Conservation (phyloP, 2,797 vertebrate species). For the Poeciliopsis infans region DNA sequence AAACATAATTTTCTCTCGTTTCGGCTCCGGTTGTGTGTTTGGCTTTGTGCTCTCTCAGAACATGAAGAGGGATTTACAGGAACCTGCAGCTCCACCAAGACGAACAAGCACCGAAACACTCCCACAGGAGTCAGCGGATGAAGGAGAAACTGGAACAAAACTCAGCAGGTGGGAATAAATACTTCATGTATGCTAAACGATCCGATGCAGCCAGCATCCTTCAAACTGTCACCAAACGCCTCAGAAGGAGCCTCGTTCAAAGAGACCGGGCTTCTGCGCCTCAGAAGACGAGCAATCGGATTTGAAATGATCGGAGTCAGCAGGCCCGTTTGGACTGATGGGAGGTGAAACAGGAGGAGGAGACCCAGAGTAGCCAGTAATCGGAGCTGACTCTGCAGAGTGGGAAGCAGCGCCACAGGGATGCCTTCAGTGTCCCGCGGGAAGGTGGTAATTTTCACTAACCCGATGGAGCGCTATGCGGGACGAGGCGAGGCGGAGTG, state of each 20-base stretch:
- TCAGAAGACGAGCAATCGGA: constrained; percentile 16
- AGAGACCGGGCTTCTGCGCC: constrained; percentile 22
- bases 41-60: neutral
- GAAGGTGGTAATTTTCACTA: constrained; percentile 59
- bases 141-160: constrained; percentile 2
- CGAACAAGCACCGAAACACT: neutral
- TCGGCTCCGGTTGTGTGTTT: neutral
- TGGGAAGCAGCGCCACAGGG: constrained; percentile 30
- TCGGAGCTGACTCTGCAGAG: constrained; percentile 33
- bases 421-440: constrained; percentile 45
- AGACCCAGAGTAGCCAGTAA: constrained; percentile 29
- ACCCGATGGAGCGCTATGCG: constrained; percentile 29
- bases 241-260: neutral
- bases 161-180: neutral
- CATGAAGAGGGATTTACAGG: neutral
- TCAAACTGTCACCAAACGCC: neutral
- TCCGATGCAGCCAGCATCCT: neutral
- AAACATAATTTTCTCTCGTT: neutral
- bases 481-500: neutral
- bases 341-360: constrained; percentile 35
- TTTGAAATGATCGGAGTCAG: constrained; percentile 27
- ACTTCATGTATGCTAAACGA: neutral
- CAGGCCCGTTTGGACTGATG: constrained; percentile 7
- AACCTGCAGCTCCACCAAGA: neutral
- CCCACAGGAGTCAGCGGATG: neutral